Percentiles rank a stretch among this genome's conserved stretches.
These are phyloP conservation scores for Borostomias antarcticus DNA, from an alignment of 2,797 vertebrate genomes.

Conservation along the genomic window DNA sequence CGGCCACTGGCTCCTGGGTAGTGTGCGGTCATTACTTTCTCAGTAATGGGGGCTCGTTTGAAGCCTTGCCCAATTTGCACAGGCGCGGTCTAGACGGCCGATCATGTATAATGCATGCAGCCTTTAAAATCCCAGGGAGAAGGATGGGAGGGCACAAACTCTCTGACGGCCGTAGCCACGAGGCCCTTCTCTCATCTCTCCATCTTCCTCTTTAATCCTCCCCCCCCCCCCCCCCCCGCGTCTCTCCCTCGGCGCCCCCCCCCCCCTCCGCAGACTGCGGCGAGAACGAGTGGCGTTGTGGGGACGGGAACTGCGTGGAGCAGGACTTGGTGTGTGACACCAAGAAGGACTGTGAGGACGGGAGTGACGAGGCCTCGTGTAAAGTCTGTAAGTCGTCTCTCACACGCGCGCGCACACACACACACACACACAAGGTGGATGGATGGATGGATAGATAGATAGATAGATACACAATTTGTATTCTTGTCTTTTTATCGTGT, in stretches of 20 bases:
- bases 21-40: constrained; percentile 49
- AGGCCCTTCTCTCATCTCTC: neutral
- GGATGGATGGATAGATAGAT: too few relatives aligned
- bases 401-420: too few relatives aligned
- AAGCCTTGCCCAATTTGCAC: constrained; percentile 49
- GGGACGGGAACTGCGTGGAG: constrained; percentile 66
- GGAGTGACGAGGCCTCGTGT: constrained; percentile 77
- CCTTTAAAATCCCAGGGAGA: constrained; percentile 14
- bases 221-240: neutral
- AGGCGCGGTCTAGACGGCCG: constrained; percentile 35
- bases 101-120: constrained; percentile 40
- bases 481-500: too few relatives aligned
- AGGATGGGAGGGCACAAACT: constrained; percentile 24
- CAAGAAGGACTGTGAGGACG: constrained; percentile 73
- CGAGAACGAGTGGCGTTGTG: constrained; percentile 67
- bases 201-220: neutral
- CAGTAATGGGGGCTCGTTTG: constrained; percentile 55
- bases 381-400: constrained; percentile 53
- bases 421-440: too few relatives aligned
- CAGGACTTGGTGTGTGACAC: constrained; percentile 69
- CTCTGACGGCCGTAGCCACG: neutral
- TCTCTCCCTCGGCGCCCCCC: neutral
- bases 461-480: too few relatives aligned
- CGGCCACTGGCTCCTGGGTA: constrained; percentile 41
- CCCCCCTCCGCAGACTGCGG: constrained; percentile 61